Conservation (phyloP, 2,113 vertebrate species). For the Mobula hypostoma region DNA sequence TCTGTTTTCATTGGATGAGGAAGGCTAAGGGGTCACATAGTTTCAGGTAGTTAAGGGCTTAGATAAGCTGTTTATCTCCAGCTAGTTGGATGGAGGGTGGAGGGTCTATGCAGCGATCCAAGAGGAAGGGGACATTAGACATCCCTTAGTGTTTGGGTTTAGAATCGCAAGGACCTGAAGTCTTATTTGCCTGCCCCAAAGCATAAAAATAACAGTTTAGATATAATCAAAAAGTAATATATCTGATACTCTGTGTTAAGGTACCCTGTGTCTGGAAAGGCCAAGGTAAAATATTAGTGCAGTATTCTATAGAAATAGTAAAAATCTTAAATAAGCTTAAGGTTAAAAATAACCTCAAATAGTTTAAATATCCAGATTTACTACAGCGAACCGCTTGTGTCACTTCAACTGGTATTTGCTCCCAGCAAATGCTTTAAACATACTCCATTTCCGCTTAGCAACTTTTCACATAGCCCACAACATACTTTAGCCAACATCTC, state of each 20-base stretch:
- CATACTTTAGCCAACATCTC: background rate
- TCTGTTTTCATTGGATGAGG: background rate
- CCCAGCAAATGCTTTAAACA: background rate
- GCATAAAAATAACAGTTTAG: background rate
- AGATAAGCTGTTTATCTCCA: background rate
- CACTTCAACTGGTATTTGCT: background rate
- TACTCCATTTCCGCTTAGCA: background rate
- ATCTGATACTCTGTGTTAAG: background rate
- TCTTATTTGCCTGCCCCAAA: background rate
- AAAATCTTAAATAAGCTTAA: background rate
- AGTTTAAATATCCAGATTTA: background rate
- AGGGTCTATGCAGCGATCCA: background rate
- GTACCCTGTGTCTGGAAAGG: background rate
- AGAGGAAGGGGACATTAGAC: background rate
- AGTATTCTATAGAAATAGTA: background rate
- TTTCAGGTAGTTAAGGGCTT: background rate
- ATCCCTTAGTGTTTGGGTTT: background rate
- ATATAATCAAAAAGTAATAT: background rate
- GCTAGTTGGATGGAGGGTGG: background rate
- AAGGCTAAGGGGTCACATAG: background rate
- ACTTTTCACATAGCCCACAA: background rate
- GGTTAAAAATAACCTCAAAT: slow-evolving; percentile 5
- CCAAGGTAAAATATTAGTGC: background rate
- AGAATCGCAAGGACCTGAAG: background rate
- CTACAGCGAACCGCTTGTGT: background rate